Evolutionary conservation across 2,797 vertebrate species (phyloP), one percentile per base, ranked within the genome.

Genomic region (Microctenopoma lineatum): DNA sequence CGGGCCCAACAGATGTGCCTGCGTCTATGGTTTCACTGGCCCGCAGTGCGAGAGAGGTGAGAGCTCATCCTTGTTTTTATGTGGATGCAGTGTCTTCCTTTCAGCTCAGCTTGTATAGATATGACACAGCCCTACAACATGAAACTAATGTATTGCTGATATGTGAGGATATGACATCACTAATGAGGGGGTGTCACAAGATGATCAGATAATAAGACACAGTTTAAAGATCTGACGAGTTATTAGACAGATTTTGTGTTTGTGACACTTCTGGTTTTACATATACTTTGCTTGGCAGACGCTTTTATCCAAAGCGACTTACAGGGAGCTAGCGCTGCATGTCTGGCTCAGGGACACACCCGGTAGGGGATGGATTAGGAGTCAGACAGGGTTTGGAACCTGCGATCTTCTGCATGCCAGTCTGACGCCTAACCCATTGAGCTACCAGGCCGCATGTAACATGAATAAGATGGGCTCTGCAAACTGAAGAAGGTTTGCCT

Each of bases 21-120:
- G 97, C 3, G 95, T 99, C 77, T 99, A 99, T 0, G 98, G 98
- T 74, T 99, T 99, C 93, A 99, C 98, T 0, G 98, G 98, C 16
- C 97, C 97, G 14, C 97, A 99, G 91, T 99, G 98, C 32, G 97
- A 99, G 91, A 94, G 97, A 96, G 98, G 98, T 99, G 93, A 94
- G 95, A 29, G 59, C 55, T 70, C 70, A 15, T 76, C 47, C 55
- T 73, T 26, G 5, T 44, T 75, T 36, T 16, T 27, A 1, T 38
- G 13, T 51, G 61, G 29, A 42, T 27, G 16, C 54, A 29, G 14
- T 27, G 57, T 32, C 7, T 16, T 41, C 5, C 46, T 62, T 21
- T 59, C 11, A 56, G 27, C 14, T 21, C 21, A 21, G 21, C 21
- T 21, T 21, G 21, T 21, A 21, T 21, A 21, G 21, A 21, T 21